Evolutionary conservation across 2,888 invertebrate genomes (phyloP), one percentile per base, ranked within the genome.

Genomic region (Parapristionchus giblindavisi): DNA sequence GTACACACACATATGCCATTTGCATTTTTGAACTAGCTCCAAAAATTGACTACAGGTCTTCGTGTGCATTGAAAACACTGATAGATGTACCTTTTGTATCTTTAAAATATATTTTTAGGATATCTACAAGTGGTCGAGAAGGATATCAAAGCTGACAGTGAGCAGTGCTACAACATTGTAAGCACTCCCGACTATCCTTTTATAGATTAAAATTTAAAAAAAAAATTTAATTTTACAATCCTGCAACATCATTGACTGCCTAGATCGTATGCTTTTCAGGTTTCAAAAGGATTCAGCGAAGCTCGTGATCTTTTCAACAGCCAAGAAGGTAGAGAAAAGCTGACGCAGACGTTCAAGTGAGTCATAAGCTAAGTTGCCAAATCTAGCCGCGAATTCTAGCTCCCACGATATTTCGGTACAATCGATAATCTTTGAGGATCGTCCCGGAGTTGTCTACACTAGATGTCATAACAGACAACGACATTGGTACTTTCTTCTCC

Each of bases 81-180:
- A 11, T 48, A 21, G 48, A 48, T 48, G 48, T 48, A 36, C 6
- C 27, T 3, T 56, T 27, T 56, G 5, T 56, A 56, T 11, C 4
- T 17, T 36, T 36, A 6, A 61, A 61, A 61, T 34, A 17, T 48
- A 3, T 38, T n/a, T 68, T n/a, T 52, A 71, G 71, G 71, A n/a
- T 71, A 71, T 40, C 43, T 71, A n/a, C 71, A 71, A 34, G 43
- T 40, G 1, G 71, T 71, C 32, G 71, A 71, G 4, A 27, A 58
- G 2, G 71, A 71, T 24, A 32, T 71, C 52, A 48, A 68, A 52
- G 24, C 51, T 21, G 24, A 27, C n/a, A 52, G 54, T 0, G 68
- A 36, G 6, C 68, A 36, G 27, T 65, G 63, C 63, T 65, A 65
- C 29, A 43, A 65, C 36, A 40, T 43, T 27, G 63, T 65, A 6